Conservation (phyloP, 2,888 invertebrate genomes). For the Heliconius aoede region DNA sequence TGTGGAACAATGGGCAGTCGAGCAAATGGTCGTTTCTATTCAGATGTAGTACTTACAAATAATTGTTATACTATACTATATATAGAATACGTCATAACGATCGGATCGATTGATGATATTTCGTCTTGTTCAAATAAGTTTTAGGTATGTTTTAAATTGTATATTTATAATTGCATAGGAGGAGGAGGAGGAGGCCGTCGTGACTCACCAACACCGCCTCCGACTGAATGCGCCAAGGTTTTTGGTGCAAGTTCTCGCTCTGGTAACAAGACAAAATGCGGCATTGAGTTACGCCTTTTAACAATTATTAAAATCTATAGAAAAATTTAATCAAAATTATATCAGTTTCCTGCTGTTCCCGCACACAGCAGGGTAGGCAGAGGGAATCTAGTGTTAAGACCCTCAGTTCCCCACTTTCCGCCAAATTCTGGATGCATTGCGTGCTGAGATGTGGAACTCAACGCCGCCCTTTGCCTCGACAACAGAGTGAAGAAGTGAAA, state of each 20-base stretch:
- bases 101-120: conserved; percentile 1
- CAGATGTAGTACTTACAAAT: conserved; percentile 4
- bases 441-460: too few relatives aligned
- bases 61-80: background rate
- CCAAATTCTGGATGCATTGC: too few relatives aligned
- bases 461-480: too few relatives aligned
- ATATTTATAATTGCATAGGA: background rate
- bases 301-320: too few relatives aligned
- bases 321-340: too few relatives aligned
- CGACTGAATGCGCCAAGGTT: background rate
- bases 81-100: background rate
- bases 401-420: too few relatives aligned
- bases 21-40: conserved; percentile 27
- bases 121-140: background rate
- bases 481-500: too few relatives aligned
- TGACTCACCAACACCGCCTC: background rate
- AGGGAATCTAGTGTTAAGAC: too few relatives aligned
- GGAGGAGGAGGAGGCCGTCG: background rate
- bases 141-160: background rate
- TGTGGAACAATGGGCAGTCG: conserved; percentile 37
- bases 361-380: too few relatives aligned
- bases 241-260: background rate
- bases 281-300: background rate
- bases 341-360: too few relatives aligned
- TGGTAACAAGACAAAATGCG: background rate